phyloP scores from a whole-genome alignment of 2,113 vertebrate genomes.

The Chloropsis cyanopogon region DNA sequence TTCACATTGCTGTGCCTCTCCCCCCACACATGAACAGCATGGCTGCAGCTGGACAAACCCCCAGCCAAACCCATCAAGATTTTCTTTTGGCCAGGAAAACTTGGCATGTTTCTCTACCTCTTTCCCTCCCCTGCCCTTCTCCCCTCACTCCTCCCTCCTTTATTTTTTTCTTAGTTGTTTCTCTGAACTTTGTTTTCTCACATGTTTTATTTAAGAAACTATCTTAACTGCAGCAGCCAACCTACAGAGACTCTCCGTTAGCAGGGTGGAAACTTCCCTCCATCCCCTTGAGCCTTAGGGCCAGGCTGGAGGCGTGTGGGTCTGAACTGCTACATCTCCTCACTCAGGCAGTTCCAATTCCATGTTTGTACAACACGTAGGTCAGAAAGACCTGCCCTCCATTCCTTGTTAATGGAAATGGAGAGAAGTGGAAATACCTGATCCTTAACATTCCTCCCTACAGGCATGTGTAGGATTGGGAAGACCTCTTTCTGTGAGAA shows the following conservation, averaged over 20 bases:
- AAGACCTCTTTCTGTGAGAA: background rate
- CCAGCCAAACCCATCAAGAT: slow-evolving; percentile 7
- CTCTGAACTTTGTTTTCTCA: background rate
- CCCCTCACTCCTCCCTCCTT: background rate
- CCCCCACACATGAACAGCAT: background rate
- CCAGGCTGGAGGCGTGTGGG: background rate
- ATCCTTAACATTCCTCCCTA: slow-evolving; percentile 53
- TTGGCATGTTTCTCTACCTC: background rate
- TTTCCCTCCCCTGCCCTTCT: background rate
- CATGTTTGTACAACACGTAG: background rate
- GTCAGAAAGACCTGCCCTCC: background rate
- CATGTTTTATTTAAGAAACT: background rate
- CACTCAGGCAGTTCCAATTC: background rate
- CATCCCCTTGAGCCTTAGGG: background rate
- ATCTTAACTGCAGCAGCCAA: background rate
- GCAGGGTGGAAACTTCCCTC: background rate
- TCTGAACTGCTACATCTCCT: background rate
- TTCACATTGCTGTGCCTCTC: background rate
- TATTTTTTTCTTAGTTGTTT: background rate
- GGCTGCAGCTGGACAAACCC: slow-evolving; percentile 18
- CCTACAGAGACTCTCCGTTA: background rate
- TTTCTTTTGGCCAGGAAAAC: background rate
- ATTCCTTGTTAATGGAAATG: background rate
- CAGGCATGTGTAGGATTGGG: background rate
- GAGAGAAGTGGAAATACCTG: slow-evolving; percentile 58